Evolutionary conservation across 2,797 vertebrate species (phyloP), one percentile per base, ranked within the genome.

Genomic region (Enteromius thamalakanensis): DNA sequence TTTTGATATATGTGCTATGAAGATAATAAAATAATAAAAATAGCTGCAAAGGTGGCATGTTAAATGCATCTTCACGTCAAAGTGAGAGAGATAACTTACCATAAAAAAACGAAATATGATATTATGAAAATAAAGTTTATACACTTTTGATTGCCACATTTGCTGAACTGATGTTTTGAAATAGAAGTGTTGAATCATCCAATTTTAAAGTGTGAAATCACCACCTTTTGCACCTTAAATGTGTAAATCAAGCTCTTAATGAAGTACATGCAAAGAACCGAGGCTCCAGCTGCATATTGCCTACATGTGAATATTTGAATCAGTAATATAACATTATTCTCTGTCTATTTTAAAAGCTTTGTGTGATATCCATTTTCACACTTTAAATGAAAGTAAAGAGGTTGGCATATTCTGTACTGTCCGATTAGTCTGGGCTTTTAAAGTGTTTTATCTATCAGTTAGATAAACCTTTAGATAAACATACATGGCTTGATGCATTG

Each of bases 351-450:
- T 83, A 78, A 81, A 81, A 76, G 69, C 47, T 81, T 60, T 40
- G 7, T 34, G 15, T 80, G 79, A 83, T 70, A 76, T 83, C 81
- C 34, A 79, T 72, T 74, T 85, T 78, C 80, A 40, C 58, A 60
- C 82, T 83, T 83, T 37, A 85, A 76, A 62, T 76, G 1, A 9
- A 51, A 55, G 81, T n/a, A n/a, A n/a, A 55, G 15, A 67, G 15
- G 62, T 78, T 37, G 53, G 55, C 14, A 26, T 40, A 51, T 40
- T 6, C 6, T 49, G 82, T 47, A 8, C 6, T 49, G 82, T 79
- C 21, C 51, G 55, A 69, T 86, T 84, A 85, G 87, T 78, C n/a
- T 58, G 40, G 64, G 71, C 85, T 86, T 82, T 82, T 62, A 72
- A 85, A 67, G 55, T 58, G 74, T 83, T 49, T 64, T 77, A 62